Evolutionary conservation across 2,113 vertebrate genomes (phyloP).

Genomic region (Trinectes maculatus): DNA sequence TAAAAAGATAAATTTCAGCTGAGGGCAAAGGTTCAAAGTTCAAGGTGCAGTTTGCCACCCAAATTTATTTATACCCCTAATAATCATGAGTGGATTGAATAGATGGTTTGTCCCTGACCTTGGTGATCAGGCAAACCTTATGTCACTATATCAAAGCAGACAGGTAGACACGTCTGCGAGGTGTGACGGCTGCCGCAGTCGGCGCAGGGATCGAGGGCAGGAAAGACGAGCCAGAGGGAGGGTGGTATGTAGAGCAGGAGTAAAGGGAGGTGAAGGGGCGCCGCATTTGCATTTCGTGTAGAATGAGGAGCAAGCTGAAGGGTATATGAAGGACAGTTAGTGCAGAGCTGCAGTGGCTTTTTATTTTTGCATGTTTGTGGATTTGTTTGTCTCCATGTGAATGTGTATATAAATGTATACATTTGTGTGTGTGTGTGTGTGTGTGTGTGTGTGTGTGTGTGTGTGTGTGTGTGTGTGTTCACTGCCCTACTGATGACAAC

Average conservation of each 20-base stretch:
- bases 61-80: conserved; percentile 96
- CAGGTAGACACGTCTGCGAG: conserved; percentile 59
- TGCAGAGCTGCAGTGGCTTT: conserved; percentile 17
- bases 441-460: background rate
- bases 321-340: conserved; percentile 80
- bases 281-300: conserved; percentile 80
- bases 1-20: conserved; percentile 81
- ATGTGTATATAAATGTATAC: too few relatives aligned
- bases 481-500: background rate
- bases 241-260: conserved; percentile 48
- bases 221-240: conserved; percentile 8
- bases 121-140: conserved; percentile 83
- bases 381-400: background rate
- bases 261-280: conserved; percentile 58
- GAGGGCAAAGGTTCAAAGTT: conserved; percentile 90
- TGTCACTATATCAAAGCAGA: conserved; percentile 76
- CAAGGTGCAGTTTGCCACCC: conserved; percentile 88
- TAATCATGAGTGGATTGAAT: conserved; percentile 89
- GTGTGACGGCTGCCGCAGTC: conserved; percentile 51
- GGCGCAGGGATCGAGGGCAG: conserved; percentile 8
- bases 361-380: conserved; percentile 26
- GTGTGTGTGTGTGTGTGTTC: background rate
- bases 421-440: too few relatives aligned
- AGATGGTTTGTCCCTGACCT: conserved; percentile 89
- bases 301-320: conserved; percentile 80